Base-by-base conservation (phyloP, 1,140 invertebrate genomes). In the Panagrolaimus sp. region DNA sequence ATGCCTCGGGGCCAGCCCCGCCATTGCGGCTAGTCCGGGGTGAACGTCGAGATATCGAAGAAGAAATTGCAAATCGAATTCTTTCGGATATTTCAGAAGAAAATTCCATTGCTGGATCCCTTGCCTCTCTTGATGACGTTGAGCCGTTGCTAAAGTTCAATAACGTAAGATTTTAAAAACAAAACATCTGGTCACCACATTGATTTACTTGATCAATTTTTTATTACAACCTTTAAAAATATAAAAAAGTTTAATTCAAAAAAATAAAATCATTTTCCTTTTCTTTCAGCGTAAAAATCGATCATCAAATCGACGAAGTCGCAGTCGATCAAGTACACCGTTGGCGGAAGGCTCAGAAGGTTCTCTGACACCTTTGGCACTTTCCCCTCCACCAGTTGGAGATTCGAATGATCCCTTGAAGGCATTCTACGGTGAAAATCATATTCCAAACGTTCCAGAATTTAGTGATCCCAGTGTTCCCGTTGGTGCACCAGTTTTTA, bases 1-100 rank as follows among this genome's bases (percentile, higher is more conserved):
- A 44, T 26, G 26, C 26, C 5, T 4, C 14, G 15, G 24, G 69
- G 3, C 65, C 72, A 28, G 65, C 75, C 7, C 76, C 76, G 4
- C 76, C 76, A 17, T 63, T 83, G 26, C 48, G 79, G 71, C 72
- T 82, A 67, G 77, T 82, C 21, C 63, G 82, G 10, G 80, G 80
- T 17, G 79, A 81, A 65, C 69, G 73, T 46, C 71, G 80, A 28
- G 71, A 78, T 47, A 82, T 82, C 46, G 79, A 80, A 58, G 78
- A 80, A 43, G 76, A 81, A 65, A 73, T 81, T 28, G 80, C 80
- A 1, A 81, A 81, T 65, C 47, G 79, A 47, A 79, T 81, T 32
- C 63, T 81, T 6, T 78, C 76, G 1, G 76, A 79, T 64, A 79
- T 78, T 52, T 74, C 71, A 21, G 77, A 78, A 55, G 78, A 78